Evolutionary conservation across 2,888 invertebrate genomes (phyloP).

Genomic region (Acronicta leporina): DNA sequence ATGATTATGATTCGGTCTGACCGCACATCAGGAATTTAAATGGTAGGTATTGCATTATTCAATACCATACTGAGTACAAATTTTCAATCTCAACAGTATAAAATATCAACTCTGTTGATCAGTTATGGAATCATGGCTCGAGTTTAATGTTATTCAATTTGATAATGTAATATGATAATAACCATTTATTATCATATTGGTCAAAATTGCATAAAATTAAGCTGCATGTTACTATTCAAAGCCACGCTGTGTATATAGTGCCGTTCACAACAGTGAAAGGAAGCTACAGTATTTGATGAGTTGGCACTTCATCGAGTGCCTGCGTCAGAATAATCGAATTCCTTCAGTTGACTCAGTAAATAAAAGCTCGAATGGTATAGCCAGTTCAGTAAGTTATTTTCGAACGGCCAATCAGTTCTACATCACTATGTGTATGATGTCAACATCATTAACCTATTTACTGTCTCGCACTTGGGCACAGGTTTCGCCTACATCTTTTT

Average conservation of each 20-base stretch:
- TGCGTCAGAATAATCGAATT: slow-evolving; percentile 9
- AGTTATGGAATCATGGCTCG: no score
- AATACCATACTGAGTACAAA: not conserved
- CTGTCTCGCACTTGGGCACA: no score
- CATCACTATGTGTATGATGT: not conserved
- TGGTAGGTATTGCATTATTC: slow-evolving; percentile 2
- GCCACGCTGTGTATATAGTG: no score
- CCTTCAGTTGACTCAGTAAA: slow-evolving; percentile 10
- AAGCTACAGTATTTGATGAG: not conserved
- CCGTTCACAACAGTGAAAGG: not conserved
- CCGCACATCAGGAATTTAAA: not conserved
- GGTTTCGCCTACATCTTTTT: no score
- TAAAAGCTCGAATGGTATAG: not conserved
- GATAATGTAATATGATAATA: no score
- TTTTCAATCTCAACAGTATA: slow-evolving; percentile 1
- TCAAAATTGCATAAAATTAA: no score
- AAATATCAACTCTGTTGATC: no score
- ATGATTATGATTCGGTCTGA: not conserved
- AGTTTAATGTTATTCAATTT: no score
- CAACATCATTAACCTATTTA: no score
- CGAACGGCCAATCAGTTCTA: not conserved
- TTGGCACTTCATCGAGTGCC: slow-evolving; percentile 5
- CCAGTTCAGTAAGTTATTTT: not conserved
- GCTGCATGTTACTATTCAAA: not conserved
- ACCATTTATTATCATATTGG: no score